Evolutionary conservation across 2,113 vertebrate genomes (phyloP).

Genomic region (Rhegmatorhina hoffmannsi): DNA sequence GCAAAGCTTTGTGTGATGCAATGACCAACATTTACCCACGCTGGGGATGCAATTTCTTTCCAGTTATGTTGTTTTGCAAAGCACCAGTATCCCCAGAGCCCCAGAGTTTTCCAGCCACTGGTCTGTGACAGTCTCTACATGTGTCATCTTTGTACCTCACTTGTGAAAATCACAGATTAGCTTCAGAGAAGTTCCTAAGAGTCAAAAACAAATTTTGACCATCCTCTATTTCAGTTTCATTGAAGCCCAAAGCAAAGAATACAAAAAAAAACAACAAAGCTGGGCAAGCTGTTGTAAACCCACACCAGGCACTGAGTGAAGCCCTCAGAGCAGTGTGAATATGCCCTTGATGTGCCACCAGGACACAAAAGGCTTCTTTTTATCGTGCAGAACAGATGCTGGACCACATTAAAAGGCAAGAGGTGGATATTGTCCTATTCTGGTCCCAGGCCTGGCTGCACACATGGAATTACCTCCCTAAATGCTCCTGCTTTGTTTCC

Average conservation of each 20-base stretch:
- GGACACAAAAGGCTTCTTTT: not conserved
- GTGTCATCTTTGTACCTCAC: not conserved
- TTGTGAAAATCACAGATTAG: rapidly evolving
- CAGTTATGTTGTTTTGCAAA: not conserved
- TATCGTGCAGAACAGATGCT: not conserved
- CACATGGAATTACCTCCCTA: rapidly evolving
- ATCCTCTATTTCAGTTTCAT: not conserved
- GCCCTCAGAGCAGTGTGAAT: not conserved
- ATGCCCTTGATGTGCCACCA: rapidly evolving
- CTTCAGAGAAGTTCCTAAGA: not conserved
- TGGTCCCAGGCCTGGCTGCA: not conserved
- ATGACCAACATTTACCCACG: rapidly evolving
- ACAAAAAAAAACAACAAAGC: not conserved
- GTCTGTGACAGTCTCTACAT: rapidly evolving
- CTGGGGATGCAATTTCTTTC: not conserved
- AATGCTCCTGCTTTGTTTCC: not conserved
- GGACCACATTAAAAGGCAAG: not conserved
- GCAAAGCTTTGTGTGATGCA: not conserved
- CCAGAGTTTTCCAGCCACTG: not conserved
- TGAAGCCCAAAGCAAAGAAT: not conserved
- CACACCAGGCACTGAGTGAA: not conserved
- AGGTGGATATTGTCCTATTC: not conserved
- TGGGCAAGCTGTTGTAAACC: not conserved
- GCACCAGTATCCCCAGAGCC: not conserved
- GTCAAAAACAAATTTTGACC: not conserved